phyloP scores from a whole-genome alignment of 2,113 vertebrate species.

The Hemiscyllium ocellatum region DNA sequence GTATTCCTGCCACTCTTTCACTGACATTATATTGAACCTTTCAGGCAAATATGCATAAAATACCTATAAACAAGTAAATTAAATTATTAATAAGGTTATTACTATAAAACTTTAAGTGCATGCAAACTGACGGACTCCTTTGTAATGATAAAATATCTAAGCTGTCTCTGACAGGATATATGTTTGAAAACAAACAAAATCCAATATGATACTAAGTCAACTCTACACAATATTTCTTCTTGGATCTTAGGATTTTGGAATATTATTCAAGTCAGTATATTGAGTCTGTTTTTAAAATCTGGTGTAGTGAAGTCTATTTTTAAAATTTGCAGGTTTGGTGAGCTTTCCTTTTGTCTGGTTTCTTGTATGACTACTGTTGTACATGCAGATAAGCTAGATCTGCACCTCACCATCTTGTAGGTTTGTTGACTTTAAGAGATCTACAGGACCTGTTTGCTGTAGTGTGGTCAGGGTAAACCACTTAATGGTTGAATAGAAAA shows the following conservation, averaged over 20 bases:
- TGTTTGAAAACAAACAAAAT: neutral
- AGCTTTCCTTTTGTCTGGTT: neutral
- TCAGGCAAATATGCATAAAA: neutral
- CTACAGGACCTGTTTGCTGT: too few species aligned
- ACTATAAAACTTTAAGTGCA: neutral
- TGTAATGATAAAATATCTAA: neutral
- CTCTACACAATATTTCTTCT: neutral
- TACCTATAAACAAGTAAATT: neutral
- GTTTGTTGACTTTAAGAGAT: too few species aligned
- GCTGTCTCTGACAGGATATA: neutral
- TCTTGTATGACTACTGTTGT: neutral
- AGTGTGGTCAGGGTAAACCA: too few species aligned
- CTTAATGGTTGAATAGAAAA: too few species aligned
- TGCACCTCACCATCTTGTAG: too few species aligned
- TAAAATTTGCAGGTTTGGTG: neutral
- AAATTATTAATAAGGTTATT: neutral
- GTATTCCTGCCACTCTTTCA: neutral
- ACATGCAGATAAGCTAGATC: too few species aligned
- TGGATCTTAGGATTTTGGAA: neutral
- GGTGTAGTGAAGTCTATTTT: neutral
- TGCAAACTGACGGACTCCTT: neutral
- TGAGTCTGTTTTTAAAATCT: neutral
- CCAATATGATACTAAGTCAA: neutral
- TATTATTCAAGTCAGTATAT: neutral
- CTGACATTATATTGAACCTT: neutral